Base-by-base conservation (phyloP, 2,888 invertebrate species). In the Salticus scenicus region DNA sequence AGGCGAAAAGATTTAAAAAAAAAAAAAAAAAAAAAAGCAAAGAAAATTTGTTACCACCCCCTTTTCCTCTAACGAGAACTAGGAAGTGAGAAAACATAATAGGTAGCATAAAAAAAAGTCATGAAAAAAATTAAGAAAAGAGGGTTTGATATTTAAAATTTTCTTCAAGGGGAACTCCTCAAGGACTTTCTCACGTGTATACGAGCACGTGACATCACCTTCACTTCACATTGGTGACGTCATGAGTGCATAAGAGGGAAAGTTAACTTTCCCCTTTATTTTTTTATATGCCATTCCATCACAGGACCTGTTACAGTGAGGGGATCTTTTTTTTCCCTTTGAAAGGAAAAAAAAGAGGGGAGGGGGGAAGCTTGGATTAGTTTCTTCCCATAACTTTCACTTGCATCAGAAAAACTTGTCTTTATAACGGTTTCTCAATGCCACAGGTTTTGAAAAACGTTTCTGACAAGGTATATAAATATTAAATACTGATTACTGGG, bases 131-230 rank as follows among this genome's bases (percentile, higher is more conserved):
- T 2, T n/a, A 14, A 24, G 42, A 72, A 72, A 24, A 33, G 77
- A 47, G 28, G 42, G 76, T 63, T 51, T 67, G 71, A 47, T 70
- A 41, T 41, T 47, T 42, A 73, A 73, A 77, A 72, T 37, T 77
- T 72, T 76, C 74, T 74, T 75, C 30, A 63, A 75, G 51, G 37
- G 41, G 51, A 17, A 72, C 67, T 33, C 33, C 71, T 76, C 83
- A 84, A 84, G 83, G 83, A 73, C 69, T 57, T 84, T 84, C 83
- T 77, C 83, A 84, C 83, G 83, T 84, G 83, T 77, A 71, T 77
- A 47, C 20, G n/a, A 69, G 20, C 83, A 78, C 83, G 83, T 84
- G 83, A 84, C 77, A 77, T 84, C 77, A 84, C 83, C 83, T 84
- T 84, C 83, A 84, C 83, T 72, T 84, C 64, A 84, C 83, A 77